Base-by-base conservation (phyloP, 2,797 vertebrate species). In the Podarcis siculus region DNA sequence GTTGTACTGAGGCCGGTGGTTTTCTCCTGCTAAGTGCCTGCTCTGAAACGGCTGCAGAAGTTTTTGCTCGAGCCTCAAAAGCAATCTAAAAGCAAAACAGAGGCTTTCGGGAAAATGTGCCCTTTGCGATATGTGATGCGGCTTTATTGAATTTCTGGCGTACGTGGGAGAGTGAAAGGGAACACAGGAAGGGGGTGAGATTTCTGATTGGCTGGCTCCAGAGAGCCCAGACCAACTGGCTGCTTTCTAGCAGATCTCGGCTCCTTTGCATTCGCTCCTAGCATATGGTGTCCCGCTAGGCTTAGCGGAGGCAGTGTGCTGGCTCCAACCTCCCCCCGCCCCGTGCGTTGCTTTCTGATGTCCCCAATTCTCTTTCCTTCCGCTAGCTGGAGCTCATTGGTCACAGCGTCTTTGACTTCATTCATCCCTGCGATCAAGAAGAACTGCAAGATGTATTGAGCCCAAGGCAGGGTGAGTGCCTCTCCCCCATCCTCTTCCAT, bases 351-450 rank as follows among this genome's bases (percentile, higher is more conserved):
- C 72, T 4, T 21, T 45, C 73, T n/a, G 61, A 55, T 5, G 21
- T 7, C 7, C n/a, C 35, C 25, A 5, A 32, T 37, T 5, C 4
- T 32, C 37, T 45, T 19, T 19, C 37, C 19, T 39, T 35, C 82
- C 30, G 2, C 2, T 89, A 98, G 98, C 91, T 98, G 94, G 98
- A 98, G 94, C 95, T 98, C 86, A 97, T 98, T 0, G 98, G 98
- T 15, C 98, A 98, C 92, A 98, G 96, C 23, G 90, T 98, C 77
- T 98, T 98, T 71, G 98, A 98, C 90, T 98, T 98, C 69, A 93
- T 98, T 86, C 98, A 98, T 90, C 98, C 98, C 2, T 98, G 98
- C 32, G 98, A 98, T 89, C 97, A 98, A 89, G 98, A 98, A 93
- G 98, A 98, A 93, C 97, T 98, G 42, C 95, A 98, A 88, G 98